phyloP scores from a whole-genome alignment of 2,797 vertebrate genomes.

The Acestrorhynchus altus region DNA sequence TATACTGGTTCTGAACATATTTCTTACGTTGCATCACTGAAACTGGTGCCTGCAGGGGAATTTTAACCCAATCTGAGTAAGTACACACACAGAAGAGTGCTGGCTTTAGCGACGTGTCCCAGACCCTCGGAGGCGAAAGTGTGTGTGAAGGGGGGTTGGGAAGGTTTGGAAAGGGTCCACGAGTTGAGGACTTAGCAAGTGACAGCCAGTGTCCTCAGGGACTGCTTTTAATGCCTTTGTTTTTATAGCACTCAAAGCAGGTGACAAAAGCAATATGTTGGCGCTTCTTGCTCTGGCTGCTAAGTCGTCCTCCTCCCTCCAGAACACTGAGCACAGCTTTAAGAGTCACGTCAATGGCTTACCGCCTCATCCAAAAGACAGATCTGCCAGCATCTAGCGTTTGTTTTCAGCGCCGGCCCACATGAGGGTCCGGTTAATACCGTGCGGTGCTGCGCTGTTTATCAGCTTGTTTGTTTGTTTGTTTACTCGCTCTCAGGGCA shows the following conservation, averaged over 20 bases:
- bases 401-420: background rate
- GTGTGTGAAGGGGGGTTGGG: background rate
- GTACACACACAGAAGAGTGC: background rate
- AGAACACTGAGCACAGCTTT: background rate
- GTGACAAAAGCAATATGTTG: conserved; percentile 44
- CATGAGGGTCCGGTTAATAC: background rate
- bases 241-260: conserved; percentile 23
- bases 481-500: background rate
- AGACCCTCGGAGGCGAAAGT: background rate
- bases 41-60: background rate
- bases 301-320: conserved; percentile 24
- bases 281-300: conserved; percentile 8
- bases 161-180: conserved; percentile 24
- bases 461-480: background rate
- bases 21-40: background rate
- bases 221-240: conserved; percentile 16
- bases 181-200: conserved; percentile 3
- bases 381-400: background rate
- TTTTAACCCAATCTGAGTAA: background rate
- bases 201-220: conserved; percentile 26
- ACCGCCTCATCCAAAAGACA: background rate
- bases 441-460: background rate
- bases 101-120: background rate
- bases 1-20: no score
- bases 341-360: background rate